Conservation (phyloP, 1,140 invertebrate species). For the Gryon sp. region DNA sequence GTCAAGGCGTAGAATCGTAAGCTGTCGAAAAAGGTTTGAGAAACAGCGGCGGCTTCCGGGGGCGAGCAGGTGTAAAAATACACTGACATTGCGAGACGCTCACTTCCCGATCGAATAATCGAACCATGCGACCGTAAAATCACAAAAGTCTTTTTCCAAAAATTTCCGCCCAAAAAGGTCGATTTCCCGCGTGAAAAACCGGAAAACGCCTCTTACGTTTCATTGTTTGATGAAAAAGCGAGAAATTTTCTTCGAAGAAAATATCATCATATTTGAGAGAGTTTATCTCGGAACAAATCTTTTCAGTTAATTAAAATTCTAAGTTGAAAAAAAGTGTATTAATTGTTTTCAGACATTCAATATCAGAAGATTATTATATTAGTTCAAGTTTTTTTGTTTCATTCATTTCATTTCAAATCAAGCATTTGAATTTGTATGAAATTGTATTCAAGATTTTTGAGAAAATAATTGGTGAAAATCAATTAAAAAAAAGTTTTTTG, state of each 20-base stretch:
- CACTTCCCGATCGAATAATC: constrained; percentile 49
- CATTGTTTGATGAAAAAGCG: constrained; percentile 15
- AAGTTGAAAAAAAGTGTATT: too few relatives aligned
- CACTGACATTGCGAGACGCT: constrained; percentile 6
- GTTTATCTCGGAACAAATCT: constrained; percentile 42
- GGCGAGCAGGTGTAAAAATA: constrained; percentile 54
- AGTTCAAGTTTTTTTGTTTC: too few relatives aligned
- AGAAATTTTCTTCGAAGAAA: constrained; percentile 7
- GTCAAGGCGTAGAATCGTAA: constrained; percentile 48
- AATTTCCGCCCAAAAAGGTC: constrained; percentile 52
- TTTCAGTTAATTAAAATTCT: constrained; percentile 48
- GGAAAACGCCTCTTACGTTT: constrained; percentile 37
- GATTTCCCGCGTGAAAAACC: constrained; percentile 46
- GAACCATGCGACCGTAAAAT: constrained; percentile 46
- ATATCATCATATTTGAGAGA: too few relatives aligned
- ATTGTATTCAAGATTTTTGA: too few relatives aligned
- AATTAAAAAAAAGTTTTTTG: too few relatives aligned
- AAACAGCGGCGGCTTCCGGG: constrained; percentile 49
- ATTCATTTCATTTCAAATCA: too few relatives aligned
- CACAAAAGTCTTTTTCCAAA: constrained; percentile 38
- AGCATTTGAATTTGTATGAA: too few relatives aligned
- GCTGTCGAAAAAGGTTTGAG: constrained; percentile 55
- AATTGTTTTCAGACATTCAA: too few relatives aligned
- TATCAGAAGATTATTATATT: too few relatives aligned
- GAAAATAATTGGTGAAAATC: too few relatives aligned